Evolutionary conservation across 2,113 vertebrate species (phyloP).

Genomic region (Rattus norvegicus): GRCr8 NC_086019.1:23455501-23456000

Average conservation of each 20-base stretch:
- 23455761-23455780: not conserved
- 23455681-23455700: not conserved
- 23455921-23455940: conserved; percentile 92
- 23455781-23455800: not conserved
- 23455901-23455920: conserved; percentile 85
- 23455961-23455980: conserved; percentile 87
- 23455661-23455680: not conserved
- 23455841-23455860: conserved; percentile 5
- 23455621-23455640: no score
- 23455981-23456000: conserved; percentile 91
- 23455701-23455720: not conserved
- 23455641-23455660: no score
- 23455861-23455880: not conserved
- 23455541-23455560: no score
- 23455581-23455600: no score
- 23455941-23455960: conserved; percentile 91
- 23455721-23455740: not conserved
- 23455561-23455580: no score
- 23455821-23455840: not conserved
- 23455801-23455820: not conserved
- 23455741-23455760: not conserved
- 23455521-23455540: no score
- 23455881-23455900: not conserved
- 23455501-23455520: no score
- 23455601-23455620: no score